Conservation (phyloP, 2,888 invertebrate species). For the Tetheella fluctuosa region DNA sequence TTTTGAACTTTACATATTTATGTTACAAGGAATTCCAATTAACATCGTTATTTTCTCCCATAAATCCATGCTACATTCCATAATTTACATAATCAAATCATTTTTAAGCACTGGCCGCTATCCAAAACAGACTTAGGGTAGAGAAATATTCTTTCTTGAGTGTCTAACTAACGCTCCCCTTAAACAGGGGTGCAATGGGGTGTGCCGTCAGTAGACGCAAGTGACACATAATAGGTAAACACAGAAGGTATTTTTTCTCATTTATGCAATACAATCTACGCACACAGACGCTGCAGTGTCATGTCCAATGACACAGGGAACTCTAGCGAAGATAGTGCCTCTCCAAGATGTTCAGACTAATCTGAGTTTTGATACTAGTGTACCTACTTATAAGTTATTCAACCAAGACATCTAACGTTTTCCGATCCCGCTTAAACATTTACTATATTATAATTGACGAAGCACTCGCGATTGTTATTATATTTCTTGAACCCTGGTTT, state of each 20-base stretch:
- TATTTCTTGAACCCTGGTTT: too few species aligned
- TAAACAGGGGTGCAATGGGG: background rate
- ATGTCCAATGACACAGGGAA: too few species aligned
- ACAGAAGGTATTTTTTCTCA: background rate
- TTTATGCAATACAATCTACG: too few species aligned
- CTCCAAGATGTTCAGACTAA: too few species aligned
- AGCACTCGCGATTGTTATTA: too few species aligned
- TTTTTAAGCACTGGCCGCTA: background rate
- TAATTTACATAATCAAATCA: conserved; percentile 1
- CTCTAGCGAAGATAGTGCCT: too few species aligned
- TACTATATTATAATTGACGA: too few species aligned
- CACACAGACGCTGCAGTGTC: too few species aligned
- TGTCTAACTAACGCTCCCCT: conserved; percentile 6
- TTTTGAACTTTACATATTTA: background rate
- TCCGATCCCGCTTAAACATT: too few species aligned
- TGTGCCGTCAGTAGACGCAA: background rate
- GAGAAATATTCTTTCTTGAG: conserved; percentile 5
- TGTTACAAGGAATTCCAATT: background rate
- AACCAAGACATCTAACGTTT: too few species aligned
- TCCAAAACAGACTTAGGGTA: background rate
- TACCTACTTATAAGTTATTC: too few species aligned
- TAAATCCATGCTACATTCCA: background rate
- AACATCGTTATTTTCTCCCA: background rate
- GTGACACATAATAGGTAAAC: background rate
- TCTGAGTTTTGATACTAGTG: too few species aligned